Evolutionary conservation across 2,888 invertebrate genomes (phyloP), one percentile per base, ranked within the genome.

Genomic region (Andrena trimmerana): DNA sequence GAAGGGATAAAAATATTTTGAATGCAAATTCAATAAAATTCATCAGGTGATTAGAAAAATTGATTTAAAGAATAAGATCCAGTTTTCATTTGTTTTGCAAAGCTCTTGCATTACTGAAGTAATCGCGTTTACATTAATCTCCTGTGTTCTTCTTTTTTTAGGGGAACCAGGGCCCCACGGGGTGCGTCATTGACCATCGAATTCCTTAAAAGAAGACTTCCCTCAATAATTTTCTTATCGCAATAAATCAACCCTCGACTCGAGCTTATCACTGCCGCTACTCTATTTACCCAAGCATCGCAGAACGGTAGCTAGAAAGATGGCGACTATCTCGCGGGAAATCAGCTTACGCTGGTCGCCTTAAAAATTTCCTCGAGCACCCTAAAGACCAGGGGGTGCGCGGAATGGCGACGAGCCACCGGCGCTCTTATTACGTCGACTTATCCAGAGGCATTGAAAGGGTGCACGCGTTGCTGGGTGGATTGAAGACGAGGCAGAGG

Each of bases 401-500:
- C 48, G 36, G 62, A 50, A 24, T 50, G 70, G 20, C 70, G 77
- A 74, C 72, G 67, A 74, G 31, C 57, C 57, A 42, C 42, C 83
- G 71, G 48, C 68, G 68, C 71, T 75, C 80, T 83, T 86, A 86
- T 86, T 87, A 80, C 85, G 63, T 70, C 83, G 52, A 86, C 77
- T 86, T 86, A 87, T 83, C 84, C 86, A 31, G 27, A 81, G 80
- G 24, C 69, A 81, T 85, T 87, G 74, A 81, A 68, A 79, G 80
- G 84, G 76, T 88, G 80, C 62, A 67, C 73, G 81, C 70, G 86
- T 78, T 80, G 78, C 67, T 73, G 81, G 57, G 76, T 74, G 85
- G 79, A 81, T 81, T 62, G 72, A 79, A 72, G 79, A 60, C 60
- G 78, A 52, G 62, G 76, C 63, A 54, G 67, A 63, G 75, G 81